Conservation (phyloP, 1,140 invertebrate species). For the Leptoteleia sp. region DNA sequence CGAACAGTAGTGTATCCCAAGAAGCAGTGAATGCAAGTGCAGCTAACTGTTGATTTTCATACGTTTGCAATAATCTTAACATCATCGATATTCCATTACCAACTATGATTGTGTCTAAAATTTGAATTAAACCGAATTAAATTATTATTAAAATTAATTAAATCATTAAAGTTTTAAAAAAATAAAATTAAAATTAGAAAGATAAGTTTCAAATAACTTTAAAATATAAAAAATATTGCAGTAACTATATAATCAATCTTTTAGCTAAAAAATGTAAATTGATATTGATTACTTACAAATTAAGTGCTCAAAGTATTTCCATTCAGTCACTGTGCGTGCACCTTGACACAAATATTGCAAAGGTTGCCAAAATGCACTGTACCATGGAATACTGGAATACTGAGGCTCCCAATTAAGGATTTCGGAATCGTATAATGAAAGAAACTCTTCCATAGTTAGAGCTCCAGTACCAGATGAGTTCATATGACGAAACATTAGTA, state of each 20-base stretch:
- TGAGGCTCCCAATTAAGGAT: conserved; percentile 89
- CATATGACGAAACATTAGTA: conserved; percentile 91
- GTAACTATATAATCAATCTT: neutral
- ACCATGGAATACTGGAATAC: conserved; percentile 87
- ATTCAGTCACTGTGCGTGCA: conserved; percentile 84
- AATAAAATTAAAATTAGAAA: too few relatives aligned
- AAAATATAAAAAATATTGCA: too few relatives aligned
- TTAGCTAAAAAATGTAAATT: conserved; percentile 4
- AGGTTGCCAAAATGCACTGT: conserved; percentile 83
- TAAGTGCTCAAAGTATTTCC: conserved; percentile 87
- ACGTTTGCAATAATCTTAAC: conserved; percentile 81
- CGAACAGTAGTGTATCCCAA: conserved; percentile 89
- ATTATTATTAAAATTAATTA: too few relatives aligned
- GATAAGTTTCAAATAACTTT: too few relatives aligned
- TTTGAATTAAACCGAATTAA: conserved; percentile 1
- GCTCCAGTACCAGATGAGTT: conserved; percentile 86
- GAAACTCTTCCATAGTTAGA: conserved; percentile 88
- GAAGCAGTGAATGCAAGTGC: conserved; percentile 85
- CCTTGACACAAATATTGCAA: conserved; percentile 84
- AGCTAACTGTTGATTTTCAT: conserved; percentile 82
- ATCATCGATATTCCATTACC: conserved; percentile 87
- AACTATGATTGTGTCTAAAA: conserved; percentile 84
- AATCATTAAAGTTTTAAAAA: too few relatives aligned
- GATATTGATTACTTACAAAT: conserved; percentile 84
- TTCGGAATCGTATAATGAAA: conserved; percentile 88